Evolutionary conservation across 2,888 invertebrate genomes (phyloP), one percentile per base, ranked within the genome.

Genomic region (Beris chalybata): DNA sequence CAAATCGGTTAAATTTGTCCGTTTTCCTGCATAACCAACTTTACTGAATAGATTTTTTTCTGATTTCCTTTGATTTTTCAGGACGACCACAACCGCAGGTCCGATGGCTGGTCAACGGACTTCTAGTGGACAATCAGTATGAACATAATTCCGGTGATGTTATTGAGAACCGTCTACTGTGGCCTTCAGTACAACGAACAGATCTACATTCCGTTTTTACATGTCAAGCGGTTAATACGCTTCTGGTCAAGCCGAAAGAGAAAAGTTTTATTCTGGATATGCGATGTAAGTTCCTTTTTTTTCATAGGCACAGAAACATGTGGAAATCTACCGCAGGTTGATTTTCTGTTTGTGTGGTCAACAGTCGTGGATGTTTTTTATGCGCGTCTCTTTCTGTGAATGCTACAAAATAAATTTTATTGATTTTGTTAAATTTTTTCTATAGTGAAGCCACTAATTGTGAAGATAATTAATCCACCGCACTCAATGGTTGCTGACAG

Each of bases 151-250:
- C 90, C 7, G 92, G 91, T 22, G 92, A 92, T 81, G 91, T 92
- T 59, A 93, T 92, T 74, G 93, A 93, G 81, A 93, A 93, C 82
- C 85, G 90, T 74, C 85, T 89, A 72, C 83, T 87, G 64, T 88
- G 92, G 87, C 88, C 88, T 57, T 85, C 89, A 55, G 86, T 93
- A 71, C 85, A 88, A 66, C 85, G 94, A 67, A 87, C 89, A 31
- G 91, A 93, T 83, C 86, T 93, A 74, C 91, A 93, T 73, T 89
- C 92, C 22, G 88, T 92, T 71, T 93, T 93, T 83, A 93, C 92
- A 66, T 95, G 94, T 77, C 91, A 92, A 79, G 93, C 94, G 30
- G 84, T 89, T 76, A 95, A 95, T 82, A 93, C 93, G 65, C 87
- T 88, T 74, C 85, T 93, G 65, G 90, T 91, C 64, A 89, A 91